A percentile compares a stretch with the other conserved stretches of the same genome.
These are phyloP conservation scores for Chloebia gouldiae DNA, from an alignment of 2,113 vertebrate species.

Conservation along the genomic window DNA sequence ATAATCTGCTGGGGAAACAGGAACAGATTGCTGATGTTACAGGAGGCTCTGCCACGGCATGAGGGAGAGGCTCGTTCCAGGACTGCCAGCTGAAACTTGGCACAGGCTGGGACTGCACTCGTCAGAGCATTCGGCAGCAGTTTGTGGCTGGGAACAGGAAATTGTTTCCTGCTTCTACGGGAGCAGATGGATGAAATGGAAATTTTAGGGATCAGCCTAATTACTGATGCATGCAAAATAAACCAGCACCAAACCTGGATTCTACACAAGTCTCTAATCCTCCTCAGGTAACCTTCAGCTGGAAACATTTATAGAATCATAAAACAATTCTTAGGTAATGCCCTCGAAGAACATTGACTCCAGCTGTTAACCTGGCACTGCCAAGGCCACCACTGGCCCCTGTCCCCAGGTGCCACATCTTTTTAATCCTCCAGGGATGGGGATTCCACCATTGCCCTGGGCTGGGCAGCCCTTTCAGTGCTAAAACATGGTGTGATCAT, in stretches of 20 bases:
- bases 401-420: background rate
- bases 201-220: background rate
- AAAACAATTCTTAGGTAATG: background rate
- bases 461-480: background rate
- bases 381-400: background rate
- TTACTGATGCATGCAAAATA: background rate
- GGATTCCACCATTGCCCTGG: background rate
- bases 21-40: background rate
- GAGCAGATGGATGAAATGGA: background rate
- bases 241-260: background rate
- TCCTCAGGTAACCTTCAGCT: background rate
- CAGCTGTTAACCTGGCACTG: background rate
- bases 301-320: background rate
- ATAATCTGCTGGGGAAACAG: background rate
- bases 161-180: background rate
- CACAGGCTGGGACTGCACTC: background rate
- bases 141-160: background rate
- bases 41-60: background rate
- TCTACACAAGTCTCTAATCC: background rate
- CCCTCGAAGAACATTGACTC: background rate
- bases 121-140: accelerated
- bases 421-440: background rate
- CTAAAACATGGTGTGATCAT: background rate
- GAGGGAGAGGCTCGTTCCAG: background rate
- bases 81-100: background rate